Conservation (phyloP, 2,888 invertebrate genomes). For the Odontomyia ornata region DNA sequence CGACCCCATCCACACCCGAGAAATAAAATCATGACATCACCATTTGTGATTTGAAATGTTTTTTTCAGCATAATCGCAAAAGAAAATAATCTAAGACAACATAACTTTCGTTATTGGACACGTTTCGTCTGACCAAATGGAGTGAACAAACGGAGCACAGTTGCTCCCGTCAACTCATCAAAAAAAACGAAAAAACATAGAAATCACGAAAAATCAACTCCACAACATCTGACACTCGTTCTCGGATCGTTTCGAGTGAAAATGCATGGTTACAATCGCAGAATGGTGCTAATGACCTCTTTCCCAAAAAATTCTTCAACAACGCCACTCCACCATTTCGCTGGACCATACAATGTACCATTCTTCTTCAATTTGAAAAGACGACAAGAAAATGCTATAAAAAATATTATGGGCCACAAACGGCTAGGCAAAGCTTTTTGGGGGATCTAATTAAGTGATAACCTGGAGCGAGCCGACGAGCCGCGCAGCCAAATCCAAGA, state of each 20-base stretch:
- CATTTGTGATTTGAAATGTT: too few relatives aligned
- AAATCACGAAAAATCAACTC: conserved; percentile 4
- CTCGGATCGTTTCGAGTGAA: background rate
- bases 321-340: background rate
- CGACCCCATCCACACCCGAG: too few relatives aligned
- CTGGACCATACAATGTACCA: background rate
- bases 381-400: conserved; percentile 30
- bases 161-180: too few relatives aligned
- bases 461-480: conserved; percentile 27
- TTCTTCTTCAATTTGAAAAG: conserved; percentile 29
- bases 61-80: too few relatives aligned
- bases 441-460: conserved; percentile 43
- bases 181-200: too few relatives aligned
- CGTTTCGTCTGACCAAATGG: too few relatives aligned
- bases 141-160: too few relatives aligned
- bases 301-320: conserved; percentile 13
- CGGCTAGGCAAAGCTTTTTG: conserved; percentile 26
- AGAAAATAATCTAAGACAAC: too few relatives aligned
- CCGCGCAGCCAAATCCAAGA: conserved; percentile 3
- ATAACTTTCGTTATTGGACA: too few relatives aligned
- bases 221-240: background rate
- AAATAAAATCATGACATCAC: too few relatives aligned
- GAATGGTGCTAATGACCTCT: conserved; percentile 40
- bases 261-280: conserved; percentile 6
- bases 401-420: conserved; percentile 34